Conservation (phyloP, 2,113 vertebrate genomes). For the Grammomys dolichurus region DNA sequence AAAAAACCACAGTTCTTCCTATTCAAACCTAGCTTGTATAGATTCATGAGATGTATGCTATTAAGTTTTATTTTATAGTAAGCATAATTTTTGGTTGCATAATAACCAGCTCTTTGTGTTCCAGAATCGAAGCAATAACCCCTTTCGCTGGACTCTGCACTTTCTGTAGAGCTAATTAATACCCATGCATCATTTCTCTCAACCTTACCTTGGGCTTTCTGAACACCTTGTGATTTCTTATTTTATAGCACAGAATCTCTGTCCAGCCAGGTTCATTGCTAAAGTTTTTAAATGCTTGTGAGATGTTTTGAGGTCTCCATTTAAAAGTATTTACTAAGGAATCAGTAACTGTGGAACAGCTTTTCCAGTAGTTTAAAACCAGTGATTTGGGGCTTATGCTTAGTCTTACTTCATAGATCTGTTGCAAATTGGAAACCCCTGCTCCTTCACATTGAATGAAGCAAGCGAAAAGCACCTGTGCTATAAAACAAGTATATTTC, state of each 20-base stretch:
- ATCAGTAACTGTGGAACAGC: constrained; percentile 44
- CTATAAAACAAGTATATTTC: not conserved
- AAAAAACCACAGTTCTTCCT: constrained; percentile 10
- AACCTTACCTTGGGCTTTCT: not conserved
- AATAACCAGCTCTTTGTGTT: constrained; percentile 52
- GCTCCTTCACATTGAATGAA: not conserved
- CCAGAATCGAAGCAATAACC: constrained; percentile 54
- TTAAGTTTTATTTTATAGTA: constrained; percentile 58
- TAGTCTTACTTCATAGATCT: not conserved
- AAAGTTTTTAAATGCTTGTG: constrained; percentile 19
- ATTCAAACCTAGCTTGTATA: not conserved
- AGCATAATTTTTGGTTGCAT: constrained; percentile 52
- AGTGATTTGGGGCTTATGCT: not conserved
- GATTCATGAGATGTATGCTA: constrained; percentile 33
- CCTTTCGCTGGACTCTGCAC: not conserved
- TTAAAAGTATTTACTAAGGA: constrained; percentile 48
- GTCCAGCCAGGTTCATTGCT: constrained; percentile 27
- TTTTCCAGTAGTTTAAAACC: constrained; percentile 52
- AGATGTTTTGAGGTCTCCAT: constrained; percentile 31
- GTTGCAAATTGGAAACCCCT: not conserved
- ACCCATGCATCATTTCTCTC: constrained; percentile 49
- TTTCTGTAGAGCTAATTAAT: constrained; percentile 63
- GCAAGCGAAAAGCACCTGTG: not conserved
- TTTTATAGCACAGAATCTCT: constrained; percentile 42
- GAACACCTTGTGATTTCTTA: constrained; percentile 54